Evolutionary conservation across 2,888 invertebrate species (phyloP).

Genomic region (Caenorhabditis becei): DNA sequence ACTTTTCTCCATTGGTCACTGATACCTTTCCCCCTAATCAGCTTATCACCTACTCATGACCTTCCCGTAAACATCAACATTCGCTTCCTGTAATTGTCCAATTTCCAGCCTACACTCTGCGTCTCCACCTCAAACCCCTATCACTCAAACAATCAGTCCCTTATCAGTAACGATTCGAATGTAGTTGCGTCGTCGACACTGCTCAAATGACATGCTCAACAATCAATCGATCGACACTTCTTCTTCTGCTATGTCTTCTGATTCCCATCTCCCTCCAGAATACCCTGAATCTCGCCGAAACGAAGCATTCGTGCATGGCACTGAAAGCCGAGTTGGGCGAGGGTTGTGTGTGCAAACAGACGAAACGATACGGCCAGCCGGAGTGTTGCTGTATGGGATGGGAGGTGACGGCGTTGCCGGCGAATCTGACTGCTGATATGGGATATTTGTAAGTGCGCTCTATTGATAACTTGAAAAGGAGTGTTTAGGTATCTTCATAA

Average conservation of each 20-base stretch:
- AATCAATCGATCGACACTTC: conserved; percentile 39
- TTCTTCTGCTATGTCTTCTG: conserved; percentile 1
- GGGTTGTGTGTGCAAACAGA: conserved; percentile 46
- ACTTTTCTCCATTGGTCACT: too few relatives aligned
- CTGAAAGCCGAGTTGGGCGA: conserved; percentile 33
- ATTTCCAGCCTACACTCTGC: conserved; percentile 8
- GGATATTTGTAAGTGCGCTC: conserved; percentile 38
- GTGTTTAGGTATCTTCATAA: conserved; percentile 74
- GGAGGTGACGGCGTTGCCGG: conserved; percentile 41
- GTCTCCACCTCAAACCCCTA: conserved; percentile 6
- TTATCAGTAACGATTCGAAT: conserved; percentile 45
- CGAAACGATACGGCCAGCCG: conserved; percentile 45
- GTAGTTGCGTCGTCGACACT: conserved; percentile 33
- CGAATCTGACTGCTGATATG: conserved; percentile 38
- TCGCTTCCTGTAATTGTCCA: conserved; percentile 19
- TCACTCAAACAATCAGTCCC: not conserved
- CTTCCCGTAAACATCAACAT: conserved; percentile 28
- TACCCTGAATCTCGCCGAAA: conserved; percentile 41
- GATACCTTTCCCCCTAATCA: too few relatives aligned
- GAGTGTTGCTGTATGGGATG: conserved; percentile 70
- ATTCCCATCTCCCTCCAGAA: conserved; percentile 9
- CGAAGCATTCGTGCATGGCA: conserved; percentile 55
- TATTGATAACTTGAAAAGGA: not conserved
- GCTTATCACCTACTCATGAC: not conserved
- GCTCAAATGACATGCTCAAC: conserved; percentile 52